Evolutionary conservation across 2,797 vertebrate genomes (phyloP).

Genomic region (Graptemys geographica): DNA sequence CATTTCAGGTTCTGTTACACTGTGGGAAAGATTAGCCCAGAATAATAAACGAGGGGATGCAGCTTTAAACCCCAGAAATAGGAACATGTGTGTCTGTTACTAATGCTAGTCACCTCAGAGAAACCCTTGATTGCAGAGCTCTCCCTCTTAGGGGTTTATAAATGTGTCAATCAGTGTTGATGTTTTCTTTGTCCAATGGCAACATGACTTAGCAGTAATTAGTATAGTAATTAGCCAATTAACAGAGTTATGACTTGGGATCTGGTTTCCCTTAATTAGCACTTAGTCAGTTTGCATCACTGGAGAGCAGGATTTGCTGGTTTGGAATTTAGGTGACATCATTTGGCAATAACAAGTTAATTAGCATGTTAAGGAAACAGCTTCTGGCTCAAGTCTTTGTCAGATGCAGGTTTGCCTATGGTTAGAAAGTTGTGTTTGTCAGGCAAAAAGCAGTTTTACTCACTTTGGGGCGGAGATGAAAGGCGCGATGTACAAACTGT

Average conservation of each 20-base stretch:
- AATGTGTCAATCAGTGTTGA: slow-evolving; percentile 53
- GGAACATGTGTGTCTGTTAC: slow-evolving; percentile 14
- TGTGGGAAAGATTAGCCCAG: slow-evolving; percentile 8
- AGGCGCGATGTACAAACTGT: too few relatives aligned
- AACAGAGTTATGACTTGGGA: slow-evolving; percentile 60
- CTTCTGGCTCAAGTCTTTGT: slow-evolving; percentile 19
- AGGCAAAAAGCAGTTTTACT: slow-evolving; percentile 1
- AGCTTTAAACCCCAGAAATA: neutral
- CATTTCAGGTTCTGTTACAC: slow-evolving; percentile 9
- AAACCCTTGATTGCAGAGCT: slow-evolving; percentile 28
- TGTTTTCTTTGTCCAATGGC: slow-evolving; percentile 57
- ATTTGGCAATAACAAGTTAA: slow-evolving; percentile 62
- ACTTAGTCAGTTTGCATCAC: slow-evolving; percentile 67
- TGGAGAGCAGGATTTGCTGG: slow-evolving; percentile 35
- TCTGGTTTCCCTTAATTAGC: slow-evolving; percentile 66
- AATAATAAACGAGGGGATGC: slow-evolving; percentile 11
- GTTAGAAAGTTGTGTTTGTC: neutral
- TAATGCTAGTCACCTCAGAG: slow-evolving; percentile 13
- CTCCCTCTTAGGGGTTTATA: slow-evolving; percentile 35
- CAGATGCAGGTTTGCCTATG: neutral
- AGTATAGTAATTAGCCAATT: slow-evolving; percentile 61
- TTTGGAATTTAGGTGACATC: slow-evolving; percentile 42
- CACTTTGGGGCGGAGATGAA: neutral
- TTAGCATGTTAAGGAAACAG: slow-evolving; percentile 54
- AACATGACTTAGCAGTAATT: slow-evolving; percentile 63